Evolutionary conservation across 2,797 vertebrate species (phyloP).

Genomic region (Triplophysa yarkandensis): DNA sequence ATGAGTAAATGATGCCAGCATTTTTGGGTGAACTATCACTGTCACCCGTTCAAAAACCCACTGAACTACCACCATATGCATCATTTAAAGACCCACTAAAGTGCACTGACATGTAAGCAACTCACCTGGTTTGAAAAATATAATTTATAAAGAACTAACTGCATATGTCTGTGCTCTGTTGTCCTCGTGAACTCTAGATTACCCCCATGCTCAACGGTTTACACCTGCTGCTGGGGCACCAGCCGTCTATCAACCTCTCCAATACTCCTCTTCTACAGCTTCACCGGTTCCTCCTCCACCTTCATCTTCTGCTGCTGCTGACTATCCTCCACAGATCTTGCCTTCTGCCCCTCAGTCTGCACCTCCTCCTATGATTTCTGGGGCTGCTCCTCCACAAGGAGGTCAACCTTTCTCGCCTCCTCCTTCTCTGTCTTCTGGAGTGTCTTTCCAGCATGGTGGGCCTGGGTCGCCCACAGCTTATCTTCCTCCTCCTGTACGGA

Average conservation of each 20-base stretch:
- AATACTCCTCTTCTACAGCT: constrained; percentile 72
- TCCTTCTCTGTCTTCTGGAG: constrained; percentile 76
- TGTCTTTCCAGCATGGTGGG: constrained; percentile 90
- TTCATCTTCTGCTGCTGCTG: constrained; percentile 73
- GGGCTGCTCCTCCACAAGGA: constrained; percentile 63
- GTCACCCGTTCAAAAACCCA: constrained; percentile 10
- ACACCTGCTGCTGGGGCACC: constrained; percentile 81
- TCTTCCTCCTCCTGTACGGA: constrained; percentile 79
- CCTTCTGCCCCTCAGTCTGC: constrained; percentile 69
- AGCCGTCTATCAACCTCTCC: constrained; percentile 86
- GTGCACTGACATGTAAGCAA: not conserved
- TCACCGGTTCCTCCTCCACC: constrained; percentile 69
- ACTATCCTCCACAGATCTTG: constrained; percentile 71
- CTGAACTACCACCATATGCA: not conserved
- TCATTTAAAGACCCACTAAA: not conserved
- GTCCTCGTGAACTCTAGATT: constrained; percentile 76
- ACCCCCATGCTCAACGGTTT: constrained; percentile 85
- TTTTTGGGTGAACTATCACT: too few species aligned
- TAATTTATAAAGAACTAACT: constrained; percentile 60
- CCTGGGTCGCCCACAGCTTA: constrained; percentile 89
- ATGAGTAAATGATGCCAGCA: too few species aligned
- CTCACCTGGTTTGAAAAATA: not conserved
- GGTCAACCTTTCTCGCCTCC: constrained; percentile 62
- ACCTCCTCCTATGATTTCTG: constrained; percentile 64
- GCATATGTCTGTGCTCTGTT: constrained; percentile 62